Percentiles rank a stretch among this genome's conserved stretches.
Evolutionary conservation across 2,888 invertebrate genomes (phyloP).

Genomic region (Trissoscelio sp.): DNA sequence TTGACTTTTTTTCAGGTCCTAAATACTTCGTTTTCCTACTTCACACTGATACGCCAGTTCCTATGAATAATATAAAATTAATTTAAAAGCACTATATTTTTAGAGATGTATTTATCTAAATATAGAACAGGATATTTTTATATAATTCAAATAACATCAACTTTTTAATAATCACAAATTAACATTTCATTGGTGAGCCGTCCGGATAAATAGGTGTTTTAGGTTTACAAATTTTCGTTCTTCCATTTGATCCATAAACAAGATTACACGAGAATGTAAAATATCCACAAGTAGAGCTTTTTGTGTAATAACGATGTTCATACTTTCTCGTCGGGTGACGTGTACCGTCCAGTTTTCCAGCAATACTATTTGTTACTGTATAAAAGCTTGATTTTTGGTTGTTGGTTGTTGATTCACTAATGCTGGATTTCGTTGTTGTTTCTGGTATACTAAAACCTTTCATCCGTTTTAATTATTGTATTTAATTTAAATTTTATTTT

Average conservation of each 20-base stretch:
- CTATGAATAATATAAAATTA: background rate
- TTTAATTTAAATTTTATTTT: too few species aligned
- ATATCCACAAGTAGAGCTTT: conserved; percentile 94
- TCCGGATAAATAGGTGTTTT: conserved; percentile 91
- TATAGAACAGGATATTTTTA: background rate
- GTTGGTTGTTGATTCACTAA: conserved; percentile 18
- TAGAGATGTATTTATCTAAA: background rate
- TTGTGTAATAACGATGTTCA: conserved; percentile 91
- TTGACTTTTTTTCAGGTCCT: conserved; percentile 22
- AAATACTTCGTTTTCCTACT: too few species aligned
- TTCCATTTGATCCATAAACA: conserved; percentile 90
- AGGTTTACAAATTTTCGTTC: conserved; percentile 92
- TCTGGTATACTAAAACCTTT: conserved; percentile 41
- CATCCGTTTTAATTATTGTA: too few species aligned
- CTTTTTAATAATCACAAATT: conserved; percentile 34
- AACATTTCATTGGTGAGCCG: conserved; percentile 88
- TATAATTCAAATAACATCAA: background rate
- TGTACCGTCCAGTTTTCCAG: conserved; percentile 87
- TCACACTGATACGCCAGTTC: conserved; percentile 10
- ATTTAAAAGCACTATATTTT: background rate
- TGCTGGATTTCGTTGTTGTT: conserved; percentile 24
- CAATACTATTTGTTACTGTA: conserved; percentile 91
- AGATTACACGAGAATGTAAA: conserved; percentile 94
- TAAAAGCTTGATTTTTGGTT: conserved; percentile 85
- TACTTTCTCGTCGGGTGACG: conserved; percentile 85